A percentile compares a stretch with the other conserved stretches of the same genome.
phyloP scores from a whole-genome alignment of 2,113 vertebrate species.

The Pithys albifrons region DNA sequence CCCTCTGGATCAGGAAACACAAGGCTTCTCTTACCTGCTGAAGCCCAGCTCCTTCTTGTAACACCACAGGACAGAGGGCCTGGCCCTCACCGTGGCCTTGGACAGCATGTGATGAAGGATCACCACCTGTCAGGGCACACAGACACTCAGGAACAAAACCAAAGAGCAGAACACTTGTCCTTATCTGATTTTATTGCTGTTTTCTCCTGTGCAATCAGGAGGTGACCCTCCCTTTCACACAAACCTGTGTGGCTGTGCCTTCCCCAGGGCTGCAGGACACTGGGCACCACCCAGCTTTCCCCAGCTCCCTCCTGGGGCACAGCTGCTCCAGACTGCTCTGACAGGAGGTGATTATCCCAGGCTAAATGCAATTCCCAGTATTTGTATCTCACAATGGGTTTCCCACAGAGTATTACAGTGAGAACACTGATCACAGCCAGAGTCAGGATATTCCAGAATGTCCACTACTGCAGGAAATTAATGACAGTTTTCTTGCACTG shows the following conservation, averaged over 20 bases:
- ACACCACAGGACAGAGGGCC: conserved; percentile 96
- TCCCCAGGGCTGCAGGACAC: background rate
- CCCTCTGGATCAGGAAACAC: background rate
- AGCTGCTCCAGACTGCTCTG: background rate
- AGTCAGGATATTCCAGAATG: background rate
- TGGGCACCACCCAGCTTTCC: background rate
- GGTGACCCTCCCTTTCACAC: background rate
- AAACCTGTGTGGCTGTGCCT: background rate
- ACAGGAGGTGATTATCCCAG: fast-evolving
- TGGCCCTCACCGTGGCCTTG: conserved; percentile 89
- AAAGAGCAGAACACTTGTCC: background rate
- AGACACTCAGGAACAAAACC: fast-evolving
- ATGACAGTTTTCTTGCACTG: background rate
- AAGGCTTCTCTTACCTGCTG: conserved; percentile 83
- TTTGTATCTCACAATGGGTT: background rate
- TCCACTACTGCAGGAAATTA: background rate
- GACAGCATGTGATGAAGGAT: conserved; percentile 99
- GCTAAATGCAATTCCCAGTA: too few species aligned
- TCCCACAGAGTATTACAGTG: fast-evolving
- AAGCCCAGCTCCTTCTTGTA: conserved; percentile 98
- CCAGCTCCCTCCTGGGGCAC: background rate
- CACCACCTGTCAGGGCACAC: conserved; percentile 83
- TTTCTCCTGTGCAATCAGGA: background rate
- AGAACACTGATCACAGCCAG: background rate
- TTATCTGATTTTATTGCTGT: background rate